Evolutionary conservation across 2,888 invertebrate species (phyloP).

Genomic region (Autographa pulchrina): DNA sequence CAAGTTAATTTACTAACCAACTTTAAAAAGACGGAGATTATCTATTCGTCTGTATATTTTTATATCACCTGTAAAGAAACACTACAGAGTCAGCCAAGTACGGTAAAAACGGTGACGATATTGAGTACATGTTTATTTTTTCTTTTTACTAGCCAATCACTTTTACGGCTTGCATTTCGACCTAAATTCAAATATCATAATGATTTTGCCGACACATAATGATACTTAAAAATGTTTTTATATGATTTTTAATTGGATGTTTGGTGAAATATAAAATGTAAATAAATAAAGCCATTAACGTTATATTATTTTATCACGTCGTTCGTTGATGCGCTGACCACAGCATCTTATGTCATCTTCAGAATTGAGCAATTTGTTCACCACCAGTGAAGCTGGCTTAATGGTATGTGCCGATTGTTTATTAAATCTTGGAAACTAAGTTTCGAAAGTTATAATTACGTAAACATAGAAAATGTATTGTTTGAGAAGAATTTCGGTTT

Average conservation of each 20-base stretch:
- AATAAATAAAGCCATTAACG: neutral
- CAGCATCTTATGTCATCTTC: constrained; percentile 45
- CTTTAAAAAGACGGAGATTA: neutral
- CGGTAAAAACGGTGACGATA: neutral
- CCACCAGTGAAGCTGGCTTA: constrained; percentile 27
- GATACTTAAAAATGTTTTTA: neutral
- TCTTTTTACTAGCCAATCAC: neutral
- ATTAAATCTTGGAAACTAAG: constrained; percentile 25
- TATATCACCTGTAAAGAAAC: neutral
- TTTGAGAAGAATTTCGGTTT: neutral
- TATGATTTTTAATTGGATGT: neutral
- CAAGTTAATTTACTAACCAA: neutral
- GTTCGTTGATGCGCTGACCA: constrained; percentile 3
- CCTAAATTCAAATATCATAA: neutral
- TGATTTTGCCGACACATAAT: neutral
- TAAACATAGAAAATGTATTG: neutral
- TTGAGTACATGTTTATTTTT: neutral
- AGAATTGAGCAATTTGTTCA: constrained; percentile 47
- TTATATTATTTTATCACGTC: neutral
- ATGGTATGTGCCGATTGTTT: constrained; percentile 27
- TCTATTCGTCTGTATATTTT: neutral
- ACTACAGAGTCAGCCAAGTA: neutral
- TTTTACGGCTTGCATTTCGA: neutral
- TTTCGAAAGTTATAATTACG: constrained; percentile 43
- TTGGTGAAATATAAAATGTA: neutral